Evolutionary conservation across 2,113 vertebrate species (phyloP).

Genomic region (Callocephalon fimbriatum): DNA sequence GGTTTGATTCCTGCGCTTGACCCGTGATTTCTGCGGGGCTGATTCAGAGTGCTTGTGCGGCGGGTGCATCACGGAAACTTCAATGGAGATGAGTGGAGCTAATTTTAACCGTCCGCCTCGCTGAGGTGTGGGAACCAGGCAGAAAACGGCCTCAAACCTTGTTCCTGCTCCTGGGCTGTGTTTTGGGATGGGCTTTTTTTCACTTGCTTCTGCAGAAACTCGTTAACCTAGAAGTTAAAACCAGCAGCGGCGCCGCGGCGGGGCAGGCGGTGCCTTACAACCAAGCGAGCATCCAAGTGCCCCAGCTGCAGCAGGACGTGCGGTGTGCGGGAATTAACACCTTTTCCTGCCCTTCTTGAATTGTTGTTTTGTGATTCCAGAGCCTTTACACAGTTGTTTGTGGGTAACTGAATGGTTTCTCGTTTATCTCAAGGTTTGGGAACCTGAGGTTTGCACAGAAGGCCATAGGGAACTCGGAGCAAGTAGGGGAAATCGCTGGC

Average conservation of each 20-base stretch:
- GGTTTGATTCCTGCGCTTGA: constrained; percentile 20
- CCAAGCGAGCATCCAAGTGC: not conserved
- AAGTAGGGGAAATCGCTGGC: rapidly evolving
- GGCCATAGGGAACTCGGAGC: rapidly evolving
- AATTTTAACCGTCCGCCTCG: constrained; percentile 1
- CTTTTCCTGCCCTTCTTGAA: not conserved
- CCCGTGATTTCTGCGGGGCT: constrained; percentile 19
- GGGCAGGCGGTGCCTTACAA: not conserved
- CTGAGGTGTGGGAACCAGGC: constrained; percentile 20
- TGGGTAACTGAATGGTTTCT: not conserved
- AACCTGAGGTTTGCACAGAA: not conserved
- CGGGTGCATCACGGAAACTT: constrained; percentile 11
- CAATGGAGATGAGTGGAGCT: constrained; percentile 22
- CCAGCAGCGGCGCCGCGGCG: not conserved
- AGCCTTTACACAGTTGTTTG: not conserved
- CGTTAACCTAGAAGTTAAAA: constrained; percentile 43
- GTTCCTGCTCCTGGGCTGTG: constrained; percentile 17
- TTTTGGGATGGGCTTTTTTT: not conserved
- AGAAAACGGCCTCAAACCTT: not conserved
- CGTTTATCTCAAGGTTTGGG: not conserved
- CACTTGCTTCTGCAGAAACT: not conserved
- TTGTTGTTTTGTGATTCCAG: not conserved
- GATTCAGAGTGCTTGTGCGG: constrained; percentile 9
- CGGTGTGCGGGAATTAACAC: not conserved
- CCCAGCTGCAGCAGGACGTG: not conserved